Percentiles rank a stretch among this genome's conserved stretches.
phyloP scores from a whole-genome alignment of 2,888 invertebrate genomes.

The Drosophila atripex region DNA sequence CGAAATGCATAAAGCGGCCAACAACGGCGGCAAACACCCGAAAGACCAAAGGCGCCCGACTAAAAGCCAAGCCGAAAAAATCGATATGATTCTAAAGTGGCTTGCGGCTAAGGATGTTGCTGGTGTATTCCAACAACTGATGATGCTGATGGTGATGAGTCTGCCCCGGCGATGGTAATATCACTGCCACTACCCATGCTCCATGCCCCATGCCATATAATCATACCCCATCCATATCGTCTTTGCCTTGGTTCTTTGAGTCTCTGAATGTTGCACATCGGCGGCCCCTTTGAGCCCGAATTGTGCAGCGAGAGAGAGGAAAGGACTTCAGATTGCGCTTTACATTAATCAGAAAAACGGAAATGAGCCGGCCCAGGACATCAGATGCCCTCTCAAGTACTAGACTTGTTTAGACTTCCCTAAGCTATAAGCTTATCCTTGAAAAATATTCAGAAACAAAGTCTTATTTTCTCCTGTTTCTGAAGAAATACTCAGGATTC shows the following conservation, averaged over 20 bases:
- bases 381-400: slow-evolving; percentile 16
- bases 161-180: slow-evolving; percentile 11
- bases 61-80: slow-evolving; percentile 65
- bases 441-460: background rate
- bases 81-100: slow-evolving; percentile 72
- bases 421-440: background rate
- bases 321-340: slow-evolving; percentile 64
- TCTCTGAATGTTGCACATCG: slow-evolving; percentile 61
- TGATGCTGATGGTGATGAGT: slow-evolving; percentile 40
- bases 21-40: slow-evolving; percentile 44
- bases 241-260: slow-evolving; percentile 57
- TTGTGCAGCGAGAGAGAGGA: slow-evolving; percentile 39
- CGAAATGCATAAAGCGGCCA: slow-evolving; percentile 71
- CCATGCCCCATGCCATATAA: slow-evolving; percentile 3
- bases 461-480: background rate
- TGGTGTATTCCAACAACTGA: slow-evolving; percentile 10
- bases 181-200: slow-evolving; percentile 12
- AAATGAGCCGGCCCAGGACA: slow-evolving; percentile 40
- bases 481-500: background rate
- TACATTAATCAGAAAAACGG: slow-evolving; percentile 72
- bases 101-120: slow-evolving; percentile 37
- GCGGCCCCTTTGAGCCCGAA: slow-evolving; percentile 57
- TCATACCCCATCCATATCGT: slow-evolving; percentile 33
- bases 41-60: slow-evolving; percentile 57
- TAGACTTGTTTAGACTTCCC: background rate